These are phyloP conservation scores for Hyperopisus bebe DNA, from an alignment of 2,113 vertebrate genomes.

Conservation along the genomic window DNA sequence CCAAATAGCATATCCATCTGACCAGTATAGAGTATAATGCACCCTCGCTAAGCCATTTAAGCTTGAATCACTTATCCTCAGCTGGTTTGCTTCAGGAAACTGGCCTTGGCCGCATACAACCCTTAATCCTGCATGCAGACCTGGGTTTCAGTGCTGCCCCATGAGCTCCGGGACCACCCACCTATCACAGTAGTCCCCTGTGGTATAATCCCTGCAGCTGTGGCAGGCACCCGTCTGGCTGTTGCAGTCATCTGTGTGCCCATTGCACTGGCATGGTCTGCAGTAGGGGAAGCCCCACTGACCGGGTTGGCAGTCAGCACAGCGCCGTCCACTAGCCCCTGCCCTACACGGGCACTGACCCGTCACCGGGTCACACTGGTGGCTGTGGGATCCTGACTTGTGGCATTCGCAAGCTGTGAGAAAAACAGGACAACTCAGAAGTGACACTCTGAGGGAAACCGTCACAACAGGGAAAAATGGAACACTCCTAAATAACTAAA, in stretches of 20 bases:
- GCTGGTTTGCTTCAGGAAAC: not conserved
- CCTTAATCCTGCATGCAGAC: not conserved
- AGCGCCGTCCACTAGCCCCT: constrained; percentile 56
- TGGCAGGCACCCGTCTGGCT: constrained; percentile 53
- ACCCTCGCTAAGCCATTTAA: not conserved
- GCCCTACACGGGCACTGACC: constrained; percentile 71
- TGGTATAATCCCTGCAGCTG: constrained; percentile 58
- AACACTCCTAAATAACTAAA: not conserved
- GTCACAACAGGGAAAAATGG: not conserved
- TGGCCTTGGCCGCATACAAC: not conserved
- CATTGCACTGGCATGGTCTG: constrained; percentile 67
- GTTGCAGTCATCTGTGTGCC: constrained; percentile 64
- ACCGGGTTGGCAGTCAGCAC: constrained; percentile 59
- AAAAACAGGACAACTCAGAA: not conserved
- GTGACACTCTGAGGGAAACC: not conserved
- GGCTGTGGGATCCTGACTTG: constrained; percentile 57
- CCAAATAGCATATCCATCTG: not conserved
- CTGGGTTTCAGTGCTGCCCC: not conserved
- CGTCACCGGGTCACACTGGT: constrained; percentile 59
- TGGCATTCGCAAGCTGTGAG: constrained; percentile 70
- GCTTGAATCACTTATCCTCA: not conserved
- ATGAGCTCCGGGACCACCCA: constrained; percentile 30
- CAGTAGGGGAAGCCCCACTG: constrained; percentile 72
- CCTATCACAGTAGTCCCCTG: constrained; percentile 63
- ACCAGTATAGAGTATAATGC: not conserved